Base-by-base conservation (phyloP, 2,113 vertebrate species). In the Halichoerus grypus region DNA sequence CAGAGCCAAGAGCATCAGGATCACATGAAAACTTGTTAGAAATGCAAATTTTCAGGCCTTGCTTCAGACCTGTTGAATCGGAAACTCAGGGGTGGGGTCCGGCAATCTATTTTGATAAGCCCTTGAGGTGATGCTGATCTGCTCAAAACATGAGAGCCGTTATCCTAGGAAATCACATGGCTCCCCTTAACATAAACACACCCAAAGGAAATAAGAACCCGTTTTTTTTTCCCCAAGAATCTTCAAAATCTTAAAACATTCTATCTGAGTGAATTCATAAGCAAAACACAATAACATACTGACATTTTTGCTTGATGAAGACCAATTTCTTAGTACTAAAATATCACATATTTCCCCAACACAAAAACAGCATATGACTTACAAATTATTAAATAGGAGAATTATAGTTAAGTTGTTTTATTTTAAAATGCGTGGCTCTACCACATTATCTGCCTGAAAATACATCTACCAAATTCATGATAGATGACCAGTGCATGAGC, bases 191-290 rank as follows among this genome's bases (percentile, higher is more conserved):
- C 3, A 7, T 46, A 90, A 94, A 91, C 28, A 86, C n/a, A 55
- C 31, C 14, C 13, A 19, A 94, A 94, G 82, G 76, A 83, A 94
- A 36, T 7, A 95, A 63, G 61, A 90, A 79, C 3, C 28, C 26
- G 24, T 16, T 31, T 42, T 8, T 51, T 53, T 14, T 36, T n/a
- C 15, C 15, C 36, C 10, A 71, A 83, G 65, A 89, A 55, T 51
- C 71, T 91, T 81, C 19, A 90, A 97, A 88, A 88, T 93, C 65
- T 91, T 82, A 39, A 74, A n/a, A 36, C 21, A 76, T 79, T 95
- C 92, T 59, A 80, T 71, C 51, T 42, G 74, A 88, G 63, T 91
- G 65, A 96, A 88, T 90, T 92, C 24, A 91, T 59, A 94, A 92
- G 51, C 82, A 46, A 92, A 85, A 89, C 63, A 71, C 55, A 93